Evolutionary conservation across 1,140 invertebrate species (phyloP), one percentile per base, ranked within the genome.

Genomic region (Gryllus bimaculatus): DNA sequence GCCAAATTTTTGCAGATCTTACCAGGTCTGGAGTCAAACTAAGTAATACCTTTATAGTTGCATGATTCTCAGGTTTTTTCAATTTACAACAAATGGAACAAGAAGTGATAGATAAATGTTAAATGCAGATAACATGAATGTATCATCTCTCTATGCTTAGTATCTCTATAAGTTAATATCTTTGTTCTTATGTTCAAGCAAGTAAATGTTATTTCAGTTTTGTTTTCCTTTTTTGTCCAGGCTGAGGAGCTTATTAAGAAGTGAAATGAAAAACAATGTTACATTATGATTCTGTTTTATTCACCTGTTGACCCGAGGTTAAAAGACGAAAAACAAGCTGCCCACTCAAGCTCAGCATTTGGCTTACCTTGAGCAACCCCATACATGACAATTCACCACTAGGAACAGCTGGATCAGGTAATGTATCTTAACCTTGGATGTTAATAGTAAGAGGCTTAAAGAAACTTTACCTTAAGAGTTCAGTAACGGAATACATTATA

Each of bases 191-290:
- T 39, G 1, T 39, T 39, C 26, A 39, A n/a, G 26, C 73, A 73
- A 18, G 10, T 15, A 74, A 10, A 20, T 21, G 39, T 75, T 20
- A 74, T 47, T 47, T 26, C 21, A 76, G 8, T 15, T 8, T 47
- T 13, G n/a, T 39, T 8, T 47, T 12, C 8, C 39, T 75, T 8
- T 13, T 78, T 78, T 79, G 81, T 84, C 80, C 81, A 95, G 90
- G 96, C 98, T 26, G 97, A 99, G 87, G 97, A 99, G 87, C 84
- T 99, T 47, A 97, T 99, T 76, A 99, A 99, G 87, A n/a, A 89
- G 92, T 80, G 98, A 99, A 88, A 99, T 99, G 96, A 89, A 98
- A n/a, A 47, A 93, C 92, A 8, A 98, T 99, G 96, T 85, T 98
- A 73, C 92, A 98, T 83, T 95, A 95, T 85, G 97, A 99, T 87